Evolutionary conservation across 2,888 invertebrate genomes (phyloP).

Genomic region (Alviniconcha strummeri): DNA sequence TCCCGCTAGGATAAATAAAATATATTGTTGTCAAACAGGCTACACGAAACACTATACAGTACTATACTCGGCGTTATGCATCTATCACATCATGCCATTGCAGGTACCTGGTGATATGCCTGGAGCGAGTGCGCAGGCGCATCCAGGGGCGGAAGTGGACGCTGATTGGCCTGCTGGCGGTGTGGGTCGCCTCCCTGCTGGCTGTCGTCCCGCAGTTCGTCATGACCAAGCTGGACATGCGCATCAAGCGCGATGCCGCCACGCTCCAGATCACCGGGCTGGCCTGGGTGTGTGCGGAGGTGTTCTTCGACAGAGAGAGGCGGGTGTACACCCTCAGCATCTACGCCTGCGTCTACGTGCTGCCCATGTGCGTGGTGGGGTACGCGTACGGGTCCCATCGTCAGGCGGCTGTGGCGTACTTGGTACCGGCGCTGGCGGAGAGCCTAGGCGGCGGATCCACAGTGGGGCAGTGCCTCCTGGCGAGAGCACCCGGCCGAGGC

Average conservation of each 20-base stretch:
- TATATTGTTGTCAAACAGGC: no score
- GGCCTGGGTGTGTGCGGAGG: conserved; percentile 56
- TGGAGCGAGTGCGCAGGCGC: conserved; percentile 51
- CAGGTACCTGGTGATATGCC: conserved; percentile 63
- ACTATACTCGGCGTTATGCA: no score
- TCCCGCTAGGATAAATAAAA: no score
- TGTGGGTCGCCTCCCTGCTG: conserved; percentile 55
- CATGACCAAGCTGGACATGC: conserved; percentile 52
- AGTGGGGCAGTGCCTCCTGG: no score
- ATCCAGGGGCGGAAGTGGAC: conserved; percentile 54
- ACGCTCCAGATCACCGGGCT: conserved; percentile 40
- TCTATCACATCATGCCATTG: neutral
- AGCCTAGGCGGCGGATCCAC: no score
- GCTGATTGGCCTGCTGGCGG: conserved; percentile 46
- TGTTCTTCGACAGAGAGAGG: conserved; percentile 44
- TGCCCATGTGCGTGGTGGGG: conserved; percentile 59
- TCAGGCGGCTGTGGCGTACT: conserved; percentile 56
- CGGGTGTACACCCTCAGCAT: conserved; percentile 50
- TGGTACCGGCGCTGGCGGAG: neutral
- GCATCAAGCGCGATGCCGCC: conserved; percentile 45
- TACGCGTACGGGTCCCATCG: conserved; percentile 59
- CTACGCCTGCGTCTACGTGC: conserved; percentile 54
- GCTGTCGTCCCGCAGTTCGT: conserved; percentile 56
- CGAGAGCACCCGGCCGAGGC: no score
- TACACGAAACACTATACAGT: no score